Evolutionary conservation across 2,888 invertebrate species (phyloP), one percentile per base, ranked within the genome.

Genomic region (Thymelicus acteon): DNA sequence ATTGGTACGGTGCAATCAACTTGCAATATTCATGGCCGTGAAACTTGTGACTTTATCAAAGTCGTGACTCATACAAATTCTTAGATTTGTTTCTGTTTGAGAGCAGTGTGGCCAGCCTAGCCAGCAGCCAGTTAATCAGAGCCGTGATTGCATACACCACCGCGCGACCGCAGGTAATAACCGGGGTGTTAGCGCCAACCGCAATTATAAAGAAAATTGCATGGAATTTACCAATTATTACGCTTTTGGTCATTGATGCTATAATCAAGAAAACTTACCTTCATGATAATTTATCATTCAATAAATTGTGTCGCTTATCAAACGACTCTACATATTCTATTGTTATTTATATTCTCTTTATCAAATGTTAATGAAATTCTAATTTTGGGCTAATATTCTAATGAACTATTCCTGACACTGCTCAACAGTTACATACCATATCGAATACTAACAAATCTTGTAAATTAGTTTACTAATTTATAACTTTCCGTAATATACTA

Each of bases 91-190:
- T 58, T 44, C 37, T 58, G n/a, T 58, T 39, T 37, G 2, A 58
- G n/a, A 7, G 12, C 13, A 39, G 12, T 12, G n/a, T n/a, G n/a
- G n/a, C n/a, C n/a, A n/a, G n/a, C n/a, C n/a, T n/a, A 44, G 3
- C 12, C 40, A 40, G 12, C 13, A 37, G 5, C 31, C 40, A 64
- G 64, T 19, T 64, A 52, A 64, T 52, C 39, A 54, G 40, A 15
- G 24, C 8, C 12, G 40, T 19, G 54, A 64, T 40, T 54, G 40
- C 54, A 40, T 40, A 40, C 49, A 40, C 49, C 54, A 6, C 64
- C 8, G n/a, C 39, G 2, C 39, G 40, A 64, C 64, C 64, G 24
- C 64, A 54, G 19, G 52, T 64, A 64, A 64, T 64, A 54, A 64
- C 49, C 64, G n/a, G 37, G 54, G 40, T 64, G 64, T 54, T 64